A percentile compares a stretch with the other conserved stretches of the same genome.
phyloP scores from a whole-genome alignment of 2,113 vertebrate species.

The Chaetops frenatus region DNA sequence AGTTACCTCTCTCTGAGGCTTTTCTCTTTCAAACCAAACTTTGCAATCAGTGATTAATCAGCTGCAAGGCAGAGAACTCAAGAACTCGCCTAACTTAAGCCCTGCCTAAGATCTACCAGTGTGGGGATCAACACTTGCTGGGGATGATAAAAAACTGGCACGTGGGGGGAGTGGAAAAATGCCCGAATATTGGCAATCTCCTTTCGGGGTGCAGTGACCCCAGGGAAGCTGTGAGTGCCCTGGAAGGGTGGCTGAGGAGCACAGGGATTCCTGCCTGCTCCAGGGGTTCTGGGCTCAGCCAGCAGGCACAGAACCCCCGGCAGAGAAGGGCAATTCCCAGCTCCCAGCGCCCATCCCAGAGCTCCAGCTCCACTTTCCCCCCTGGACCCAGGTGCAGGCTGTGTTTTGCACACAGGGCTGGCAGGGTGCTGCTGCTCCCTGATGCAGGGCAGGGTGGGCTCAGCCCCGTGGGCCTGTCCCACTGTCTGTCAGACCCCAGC shows the following conservation, averaged over 20 bases:
- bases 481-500: background rate
- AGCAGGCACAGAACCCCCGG: background rate
- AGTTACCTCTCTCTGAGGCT: background rate
- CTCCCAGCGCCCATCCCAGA: background rate
- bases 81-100: background rate
- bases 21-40: background rate
- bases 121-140: background rate
- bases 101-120: too few species aligned
- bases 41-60: background rate
- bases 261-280: background rate
- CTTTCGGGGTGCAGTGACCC: background rate
- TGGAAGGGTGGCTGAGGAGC: background rate
- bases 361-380: background rate
- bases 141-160: background rate
- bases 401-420: background rate
- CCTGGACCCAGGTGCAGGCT: rapidly evolving
- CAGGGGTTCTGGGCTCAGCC: background rate
- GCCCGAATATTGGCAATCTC: background rate
- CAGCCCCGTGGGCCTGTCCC: background rate
- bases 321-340: background rate
- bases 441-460: background rate
- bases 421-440: background rate
- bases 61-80: background rate
- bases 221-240: background rate
- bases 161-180: background rate